These are phyloP conservation scores for Sarcophaga subvicina DNA, from an alignment of 2,888 invertebrate genomes.

Conservation along the genomic window DNA sequence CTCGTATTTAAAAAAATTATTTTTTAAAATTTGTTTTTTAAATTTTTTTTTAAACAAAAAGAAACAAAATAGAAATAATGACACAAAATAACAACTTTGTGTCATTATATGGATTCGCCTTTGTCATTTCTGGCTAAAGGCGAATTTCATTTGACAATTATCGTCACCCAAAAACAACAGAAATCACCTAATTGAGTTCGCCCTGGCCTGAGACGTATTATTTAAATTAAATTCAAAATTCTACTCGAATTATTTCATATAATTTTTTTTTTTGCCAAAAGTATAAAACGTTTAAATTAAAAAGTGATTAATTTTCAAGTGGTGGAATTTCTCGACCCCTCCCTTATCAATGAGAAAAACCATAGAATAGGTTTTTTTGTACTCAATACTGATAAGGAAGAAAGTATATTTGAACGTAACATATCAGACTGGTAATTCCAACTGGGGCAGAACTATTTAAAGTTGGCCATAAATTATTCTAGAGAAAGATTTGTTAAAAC, in stretches of 20 bases:
- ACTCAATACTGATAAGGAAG: background rate
- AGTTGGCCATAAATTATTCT: conserved; percentile 13
- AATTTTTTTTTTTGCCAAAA: background rate
- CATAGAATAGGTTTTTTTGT: background rate
- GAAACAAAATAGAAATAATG: too few relatives aligned
- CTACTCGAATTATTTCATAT: background rate
- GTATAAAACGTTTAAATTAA: conserved; percentile 12
- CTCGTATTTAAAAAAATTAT: too few relatives aligned
- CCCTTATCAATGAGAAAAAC: conserved; percentile 6
- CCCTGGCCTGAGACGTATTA: too few relatives aligned
- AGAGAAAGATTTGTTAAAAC: background rate
- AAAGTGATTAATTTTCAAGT: background rate
- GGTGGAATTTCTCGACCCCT: conserved; percentile 1
- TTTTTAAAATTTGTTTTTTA: too few relatives aligned
- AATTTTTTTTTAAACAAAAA: too few relatives aligned
- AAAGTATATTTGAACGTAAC: background rate
- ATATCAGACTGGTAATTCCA: conserved; percentile 9
- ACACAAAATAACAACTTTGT: too few relatives aligned
- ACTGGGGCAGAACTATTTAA: background rate
- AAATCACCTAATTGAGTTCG: too few relatives aligned
- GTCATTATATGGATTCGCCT: too few relatives aligned
- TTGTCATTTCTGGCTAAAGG: too few relatives aligned
- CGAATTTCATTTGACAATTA: too few relatives aligned
- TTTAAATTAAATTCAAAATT: too few relatives aligned
- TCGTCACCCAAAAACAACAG: too few relatives aligned